Conservation (phyloP, 1,140 invertebrate genomes). For the Trachelipus rathkii region DNA sequence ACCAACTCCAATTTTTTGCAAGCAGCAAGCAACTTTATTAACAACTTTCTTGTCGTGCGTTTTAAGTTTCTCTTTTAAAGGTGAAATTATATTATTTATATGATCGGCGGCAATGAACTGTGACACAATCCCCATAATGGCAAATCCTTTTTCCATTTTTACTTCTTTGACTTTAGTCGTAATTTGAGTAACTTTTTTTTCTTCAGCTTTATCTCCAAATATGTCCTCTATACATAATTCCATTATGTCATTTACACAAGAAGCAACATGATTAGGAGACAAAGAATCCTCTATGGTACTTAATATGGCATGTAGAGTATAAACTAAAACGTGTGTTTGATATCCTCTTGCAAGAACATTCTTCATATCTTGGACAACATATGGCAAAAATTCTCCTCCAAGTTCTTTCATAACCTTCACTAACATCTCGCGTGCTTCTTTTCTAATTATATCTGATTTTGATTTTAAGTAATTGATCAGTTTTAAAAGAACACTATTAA, state of each 20-base stretch:
- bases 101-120: slow-evolving; percentile 70
- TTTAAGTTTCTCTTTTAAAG: slow-evolving; percentile 74
- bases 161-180: slow-evolving; percentile 64
- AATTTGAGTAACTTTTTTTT: slow-evolving; percentile 84
- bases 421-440: slow-evolving; percentile 77
- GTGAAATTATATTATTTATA: slow-evolving; percentile 70
- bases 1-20: slow-evolving; percentile 72
- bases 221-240: slow-evolving; percentile 79
- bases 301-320: slow-evolving; percentile 79
- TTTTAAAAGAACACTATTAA: slow-evolving; percentile 78
- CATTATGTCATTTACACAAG: slow-evolving; percentile 73
- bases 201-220: slow-evolving; percentile 80
- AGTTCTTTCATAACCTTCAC: slow-evolving; percentile 81
- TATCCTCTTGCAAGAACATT: slow-evolving; percentile 79
- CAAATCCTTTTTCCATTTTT: slow-evolving; percentile 69
- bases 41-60: slow-evolving; percentile 75
- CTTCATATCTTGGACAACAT: slow-evolving; percentile 75
- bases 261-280: slow-evolving; percentile 68
- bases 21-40: slow-evolving; percentile 71
- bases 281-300: slow-evolving; percentile 64
- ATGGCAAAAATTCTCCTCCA: slow-evolving; percentile 73
- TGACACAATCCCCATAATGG: slow-evolving; percentile 76
- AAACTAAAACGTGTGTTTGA: slow-evolving; percentile 87
- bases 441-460: slow-evolving; percentile 78
- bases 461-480: slow-evolving; percentile 84